phyloP scores from a whole-genome alignment of 2,113 vertebrate genomes.

The Aplodontia rufa region DNA sequence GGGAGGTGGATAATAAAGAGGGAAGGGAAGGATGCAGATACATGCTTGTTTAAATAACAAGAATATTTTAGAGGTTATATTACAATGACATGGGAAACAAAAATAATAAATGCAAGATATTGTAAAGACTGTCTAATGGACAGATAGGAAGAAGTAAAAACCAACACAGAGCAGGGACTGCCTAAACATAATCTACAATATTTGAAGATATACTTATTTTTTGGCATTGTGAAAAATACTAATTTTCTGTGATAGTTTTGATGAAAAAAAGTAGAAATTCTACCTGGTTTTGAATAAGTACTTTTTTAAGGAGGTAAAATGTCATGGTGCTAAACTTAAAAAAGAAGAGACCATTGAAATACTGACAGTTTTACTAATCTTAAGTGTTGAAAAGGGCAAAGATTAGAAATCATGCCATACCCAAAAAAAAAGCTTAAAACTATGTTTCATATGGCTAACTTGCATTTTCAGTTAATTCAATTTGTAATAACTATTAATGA shows the following conservation, averaged over 20 bases:
- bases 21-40: not conserved
- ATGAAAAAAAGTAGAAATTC: not conserved
- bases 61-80: not conserved
- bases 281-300: not conserved
- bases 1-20: not conserved
- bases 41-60: not conserved
- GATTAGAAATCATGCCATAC: not conserved
- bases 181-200: not conserved
- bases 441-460: slow-evolving; percentile 35
- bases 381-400: not conserved
- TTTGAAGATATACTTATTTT: slow-evolving; percentile 21
- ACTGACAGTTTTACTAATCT: slow-evolving; percentile 3
- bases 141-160: not conserved
- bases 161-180: not conserved
- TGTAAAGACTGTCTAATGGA: not conserved
- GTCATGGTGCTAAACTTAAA: slow-evolving; percentile 31
- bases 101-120: not conserved
- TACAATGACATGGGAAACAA: not conserved
- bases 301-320: slow-evolving; percentile 16
- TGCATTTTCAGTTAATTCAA: slow-evolving; percentile 29
- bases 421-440: slow-evolving; percentile 6
- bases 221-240: slow-evolving; percentile 39
- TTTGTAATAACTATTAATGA: slow-evolving; percentile 59
- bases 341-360: slow-evolving; percentile 28
- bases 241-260: not conserved